Evolutionary conservation across 2,888 invertebrate species (phyloP), one percentile per base, ranked within the genome.

Genomic region (Rhagophthalmus giganteus): DNA sequence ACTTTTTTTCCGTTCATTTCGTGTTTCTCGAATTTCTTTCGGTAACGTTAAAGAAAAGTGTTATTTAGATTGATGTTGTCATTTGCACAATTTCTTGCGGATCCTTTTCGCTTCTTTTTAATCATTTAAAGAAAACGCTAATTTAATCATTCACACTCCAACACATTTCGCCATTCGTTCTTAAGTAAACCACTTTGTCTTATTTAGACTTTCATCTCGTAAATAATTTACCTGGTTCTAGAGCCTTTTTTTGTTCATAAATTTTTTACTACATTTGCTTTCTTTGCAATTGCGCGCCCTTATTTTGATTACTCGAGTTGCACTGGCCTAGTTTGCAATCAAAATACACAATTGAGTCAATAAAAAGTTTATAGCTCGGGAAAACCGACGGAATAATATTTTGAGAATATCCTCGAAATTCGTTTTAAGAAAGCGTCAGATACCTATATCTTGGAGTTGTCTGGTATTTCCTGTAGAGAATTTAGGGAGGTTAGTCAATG

Each of bases 401-500:
- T 20, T 20, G 20, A 20, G 20, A 5, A 7, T 20, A 20, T 20
- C 20, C 20, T 5, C 4, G 20, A 20, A 20, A 20, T 20, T 20
- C 20, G 8, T 27, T 27, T 7, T 27, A 27, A 27, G 10, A 7
- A 34, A 34, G 16, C 16, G 24, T 11, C 16, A 15, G 25, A 20
- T 14, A 38, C 32, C 14, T 38, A n/a, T n/a, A n/a, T n/a, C n/a
- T 26, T 13, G 6, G 2, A 12, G 13, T 26, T 38, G 33, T 40
- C 12, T 51, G 30, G 20, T 27, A 46, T 52, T 46, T 46, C 30
- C 27, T 41, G 26, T 13, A 20, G 34, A 41, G 40, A 53, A 42
- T 47, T 53, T 53, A 41, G 53, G 38, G 25, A 41, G 53, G 59
- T 58, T 62, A 59, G 62, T 63, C 65, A 65, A 67, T 66, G 69